Percentiles rank a stretch among this genome's conserved stretches.
Evolutionary conservation across 2,113 vertebrate genomes (phyloP).

Genomic region (Ceuthmochares aereus): DNA sequence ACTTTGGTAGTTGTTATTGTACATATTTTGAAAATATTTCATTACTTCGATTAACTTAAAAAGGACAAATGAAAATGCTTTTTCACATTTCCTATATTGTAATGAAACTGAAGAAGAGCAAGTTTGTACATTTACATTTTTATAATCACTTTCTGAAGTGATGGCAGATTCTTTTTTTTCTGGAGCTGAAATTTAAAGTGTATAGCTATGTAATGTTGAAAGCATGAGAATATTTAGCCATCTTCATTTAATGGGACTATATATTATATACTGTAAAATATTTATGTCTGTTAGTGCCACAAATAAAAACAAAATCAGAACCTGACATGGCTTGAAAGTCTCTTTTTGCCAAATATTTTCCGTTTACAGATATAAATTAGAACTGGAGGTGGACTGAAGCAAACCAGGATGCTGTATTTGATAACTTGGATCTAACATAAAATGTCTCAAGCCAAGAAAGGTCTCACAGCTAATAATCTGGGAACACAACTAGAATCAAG

Average conservation of each 20-base stretch:
- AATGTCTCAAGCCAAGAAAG: neutral
- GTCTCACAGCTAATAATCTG: neutral
- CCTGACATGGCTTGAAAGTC: neutral
- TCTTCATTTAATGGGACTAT: slow-evolving; percentile 20
- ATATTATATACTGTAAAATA: slow-evolving; percentile 61
- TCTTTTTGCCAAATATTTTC: neutral
- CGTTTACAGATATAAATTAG: neutral
- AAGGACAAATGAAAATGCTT: slow-evolving; percentile 17
- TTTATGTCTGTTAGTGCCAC: slow-evolving; percentile 74
- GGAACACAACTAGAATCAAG: neutral
- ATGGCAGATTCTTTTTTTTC: neutral
- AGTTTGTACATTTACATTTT: slow-evolving; percentile 46
- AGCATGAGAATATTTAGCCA: slow-evolving; percentile 13
- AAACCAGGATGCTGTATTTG: neutral
- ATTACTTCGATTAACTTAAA: slow-evolving; percentile 49
- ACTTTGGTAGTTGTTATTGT: slow-evolving; percentile 25
- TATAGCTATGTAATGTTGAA: slow-evolving; percentile 12
- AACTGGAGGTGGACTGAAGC: neutral
- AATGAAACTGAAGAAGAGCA: slow-evolving; percentile 17
- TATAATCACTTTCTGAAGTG: slow-evolving; percentile 1
- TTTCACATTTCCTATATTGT: slow-evolving; percentile 30
- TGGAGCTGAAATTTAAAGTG: neutral
- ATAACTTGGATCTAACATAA: neutral
- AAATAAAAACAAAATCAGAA: slow-evolving; percentile 72
- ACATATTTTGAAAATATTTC: slow-evolving; percentile 47